phyloP scores from a whole-genome alignment of 2,888 invertebrate genomes.

The Chesias legatella region DNA sequence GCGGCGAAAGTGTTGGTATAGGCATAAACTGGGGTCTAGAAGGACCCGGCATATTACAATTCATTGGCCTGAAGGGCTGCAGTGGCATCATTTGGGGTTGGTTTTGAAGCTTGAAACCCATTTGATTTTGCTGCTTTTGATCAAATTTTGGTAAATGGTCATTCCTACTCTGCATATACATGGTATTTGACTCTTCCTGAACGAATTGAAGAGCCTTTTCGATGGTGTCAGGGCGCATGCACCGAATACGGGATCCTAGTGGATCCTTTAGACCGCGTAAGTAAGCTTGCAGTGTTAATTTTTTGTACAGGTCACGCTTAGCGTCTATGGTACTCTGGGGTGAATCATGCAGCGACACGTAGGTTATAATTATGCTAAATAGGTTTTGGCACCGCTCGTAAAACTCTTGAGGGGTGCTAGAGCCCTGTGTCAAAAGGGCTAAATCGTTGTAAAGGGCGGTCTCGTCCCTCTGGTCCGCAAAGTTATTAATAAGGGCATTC shows the following conservation, averaged over 20 bases:
- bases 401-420: constrained; percentile 26
- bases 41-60: neutral
- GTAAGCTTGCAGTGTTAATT: constrained; percentile 29
- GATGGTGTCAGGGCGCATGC: constrained; percentile 30
- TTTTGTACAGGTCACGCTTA: constrained; percentile 25
- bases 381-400: constrained; percentile 29
- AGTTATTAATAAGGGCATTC: constrained; percentile 28
- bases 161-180: constrained; percentile 28
- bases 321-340: constrained; percentile 20
- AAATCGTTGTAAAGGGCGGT: constrained; percentile 29
- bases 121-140: too few relatives aligned
- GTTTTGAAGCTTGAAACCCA: too few relatives aligned
- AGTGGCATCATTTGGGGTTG: too few relatives aligned
- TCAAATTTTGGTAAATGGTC: too few relatives aligned
- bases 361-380: constrained; percentile 31
- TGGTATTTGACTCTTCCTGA: constrained; percentile 27
- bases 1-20: neutral
- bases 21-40: neutral
- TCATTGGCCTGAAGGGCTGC: too few relatives aligned
- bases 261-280: constrained; percentile 28
- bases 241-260: constrained; percentile 30
- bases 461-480: constrained; percentile 30
- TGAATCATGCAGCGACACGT: constrained; percentile 24
- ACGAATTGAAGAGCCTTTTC: constrained; percentile 31
- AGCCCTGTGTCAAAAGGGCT: constrained; percentile 22